Base-by-base conservation (phyloP, 2,888 invertebrate genomes). In the Miltochrista miniata region DNA sequence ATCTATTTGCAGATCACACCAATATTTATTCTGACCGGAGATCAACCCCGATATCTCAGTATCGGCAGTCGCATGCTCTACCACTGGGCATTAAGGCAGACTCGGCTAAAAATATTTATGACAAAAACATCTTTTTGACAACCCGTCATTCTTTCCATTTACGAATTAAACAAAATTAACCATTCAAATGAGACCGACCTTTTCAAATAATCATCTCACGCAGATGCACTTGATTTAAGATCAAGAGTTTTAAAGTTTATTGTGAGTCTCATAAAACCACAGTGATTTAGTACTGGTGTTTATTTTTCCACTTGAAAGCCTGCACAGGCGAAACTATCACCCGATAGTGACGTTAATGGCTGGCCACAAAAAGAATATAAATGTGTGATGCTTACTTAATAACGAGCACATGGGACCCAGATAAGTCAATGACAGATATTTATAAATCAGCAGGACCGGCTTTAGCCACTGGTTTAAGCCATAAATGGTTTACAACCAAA, bases 231-330 rank as follows among this genome's bases (percentile, higher is more conserved):
- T 9, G 31, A 31, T 31, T 31, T 10, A 31, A 11, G 10, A 31
- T 31, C 18, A 24, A 24, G 18, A 24, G 18, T 4, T 24, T 24
- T 24, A 24, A 24, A 24, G 18, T 24, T 24, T 24, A 24, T 24
- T 24, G 18, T 24, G 18, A 31, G 10, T 31, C 31, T 8, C 31
- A 7, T 31, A 31, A 31, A 31, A 31, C 31, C 11, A 31, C 11
- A 31, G 2, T 31, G 31, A 31, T 31, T 31, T 31, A 31, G 31
- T 31, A 7, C 5, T 7, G 3, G 4, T 24, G n/a, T 18, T 39
- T 18, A 18, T 40, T n/a, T 42, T 34, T 34, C 15, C 9, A 31
- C 15, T 47, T 46, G 53, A 31, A 34, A 46, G 48, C 35, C 9
- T 10, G 11, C 30, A 40, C 12, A 62, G 34, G 11, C n/a, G 14